phyloP scores from a whole-genome alignment of 2,888 invertebrate genomes.

The Caradrina clavipalpis region DNA sequence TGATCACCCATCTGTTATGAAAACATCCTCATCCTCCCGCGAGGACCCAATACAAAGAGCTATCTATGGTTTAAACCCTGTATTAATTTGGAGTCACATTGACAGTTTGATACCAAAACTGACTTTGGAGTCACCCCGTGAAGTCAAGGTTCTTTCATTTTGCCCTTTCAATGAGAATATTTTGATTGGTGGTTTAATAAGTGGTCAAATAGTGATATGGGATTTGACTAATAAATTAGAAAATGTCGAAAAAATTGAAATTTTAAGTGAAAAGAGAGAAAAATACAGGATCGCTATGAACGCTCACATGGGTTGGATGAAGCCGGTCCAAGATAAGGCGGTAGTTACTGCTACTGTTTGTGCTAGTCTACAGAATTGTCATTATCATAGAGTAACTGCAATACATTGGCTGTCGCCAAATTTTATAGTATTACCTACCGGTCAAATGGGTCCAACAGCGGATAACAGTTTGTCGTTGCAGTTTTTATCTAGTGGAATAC shows the following conservation, averaged over 20 bases:
- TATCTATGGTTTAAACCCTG: conserved; percentile 92
- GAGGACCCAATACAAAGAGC: conserved; percentile 89
- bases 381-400: conserved; percentile 91
- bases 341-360: conserved; percentile 91
- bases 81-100: conserved; percentile 94
- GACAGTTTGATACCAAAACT: conserved; percentile 93
- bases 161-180: conserved; percentile 93
- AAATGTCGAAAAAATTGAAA: conserved; percentile 91
- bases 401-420: conserved; percentile 93
- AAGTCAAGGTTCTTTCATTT: conserved; percentile 92
- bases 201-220: conserved; percentile 94
- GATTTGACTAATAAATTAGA: conserved; percentile 92
- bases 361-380: conserved; percentile 92
- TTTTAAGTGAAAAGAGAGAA: conserved; percentile 92
- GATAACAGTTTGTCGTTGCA: conserved; percentile 87
- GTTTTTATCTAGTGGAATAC: conserved; percentile 92
- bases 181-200: conserved; percentile 93
- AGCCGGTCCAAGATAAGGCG: conserved; percentile 90
- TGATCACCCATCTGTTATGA: conserved; percentile 87
- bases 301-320: conserved; percentile 93
- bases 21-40: conserved; percentile 75
- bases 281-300: conserved; percentile 92
- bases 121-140: conserved; percentile 92
- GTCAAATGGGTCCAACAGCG: conserved; percentile 82
- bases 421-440: conserved; percentile 91